Evolutionary conservation across 2,888 invertebrate genomes (phyloP), one percentile per base, ranked within the genome.

Genomic region (Pyrochroa serraticornis): DNA sequence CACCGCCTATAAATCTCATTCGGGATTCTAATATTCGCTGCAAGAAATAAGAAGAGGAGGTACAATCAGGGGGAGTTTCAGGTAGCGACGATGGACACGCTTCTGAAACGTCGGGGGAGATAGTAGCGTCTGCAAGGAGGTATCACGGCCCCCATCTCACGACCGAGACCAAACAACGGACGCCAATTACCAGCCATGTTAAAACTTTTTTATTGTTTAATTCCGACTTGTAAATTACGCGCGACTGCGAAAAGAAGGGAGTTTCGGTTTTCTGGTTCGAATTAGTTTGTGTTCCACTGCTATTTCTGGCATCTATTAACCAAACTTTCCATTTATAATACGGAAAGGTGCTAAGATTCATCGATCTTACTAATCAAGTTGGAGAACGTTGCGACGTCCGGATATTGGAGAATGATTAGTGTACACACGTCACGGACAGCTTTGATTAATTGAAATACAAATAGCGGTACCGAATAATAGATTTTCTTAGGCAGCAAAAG

Each of bases 1-100:
- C 77, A 76, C 71, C 71, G 75, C 67, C 75, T 65, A 75, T 78
- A 78, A 78, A 78, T 78, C 77, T 77, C 75, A 66, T 76, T 75
- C 75, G 76, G 75, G 75, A 74, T 74, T 75, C 75, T 77, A 75
- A 77, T 76, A 76, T 77, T 76, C 75, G 70, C 71, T 67, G 63
- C 56, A 62, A 66, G 65, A 67, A 64, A 65, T 65, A 60, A 53
- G 57, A 63, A 51, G 60, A 56, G 57, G 58, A 49, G 3, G 46
- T 8, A 34, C 10, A 10, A 47, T 30, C 37, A 30, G 56, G 33
- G 47, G 50, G 36, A 49, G 47, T 45, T 52, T 50, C 50, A 50
- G 56, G 48, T 57, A 60, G 42, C 47, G 43, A 34, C 56, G 56
- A 60, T 57, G 61, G 61, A 61, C 61, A 61, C 58, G 61, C 58